Evolutionary conservation across 2,797 vertebrate genomes (phyloP), one percentile per base, ranked within the genome.

Genomic region (Pangasius mekongensis): DNA sequence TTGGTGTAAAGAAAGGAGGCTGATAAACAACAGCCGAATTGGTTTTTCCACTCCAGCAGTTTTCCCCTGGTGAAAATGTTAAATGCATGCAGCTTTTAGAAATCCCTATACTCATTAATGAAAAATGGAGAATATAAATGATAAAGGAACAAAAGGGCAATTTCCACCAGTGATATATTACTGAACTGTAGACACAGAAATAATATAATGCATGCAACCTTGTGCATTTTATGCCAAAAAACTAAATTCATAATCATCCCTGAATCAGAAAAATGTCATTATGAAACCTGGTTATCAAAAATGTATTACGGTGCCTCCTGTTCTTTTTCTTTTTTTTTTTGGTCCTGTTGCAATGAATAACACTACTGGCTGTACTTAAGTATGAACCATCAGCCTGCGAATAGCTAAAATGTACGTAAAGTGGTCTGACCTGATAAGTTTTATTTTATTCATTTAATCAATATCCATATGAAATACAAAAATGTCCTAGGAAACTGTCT

Each of bases 91-190:
- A 82, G 78, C 56, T 82, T 60, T 82, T 60, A 24, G 4, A 36
- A 24, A 60, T 81, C 89, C 87, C 84, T 83, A 62, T 67, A 56
- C 87, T 92, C 89, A 91, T 93, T 88, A 92, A 92, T 88, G 89
- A 92, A 91, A 91, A 82, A 89, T 86, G 73, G 85, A 81, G 36
- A 78, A 86, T 4, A 83, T 88, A 83, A 90, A 89, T 80, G 43
- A 86, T 83, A 60, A 90, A 80, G 83, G 76, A 83, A 89, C 54
- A 73, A 20, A 88, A 91, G 71, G 58, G 89, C 52, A 3, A 85
- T 88, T 89, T 88, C 60, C 78, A 86, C 56, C 54, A 87, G 58
- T 30, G 30, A 74, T 83, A 85, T 73, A 88, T 78, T 54, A 88
- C 60, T 80, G 62, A 24, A 33, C 30, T 33, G 27, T 49, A 54